Percentiles rank a stretch among this genome's conserved stretches.
These are phyloP conservation scores for Drosophila punjabiensis DNA, from an alignment of 1,140 invertebrate species.

Conservation along the genomic window DNA sequence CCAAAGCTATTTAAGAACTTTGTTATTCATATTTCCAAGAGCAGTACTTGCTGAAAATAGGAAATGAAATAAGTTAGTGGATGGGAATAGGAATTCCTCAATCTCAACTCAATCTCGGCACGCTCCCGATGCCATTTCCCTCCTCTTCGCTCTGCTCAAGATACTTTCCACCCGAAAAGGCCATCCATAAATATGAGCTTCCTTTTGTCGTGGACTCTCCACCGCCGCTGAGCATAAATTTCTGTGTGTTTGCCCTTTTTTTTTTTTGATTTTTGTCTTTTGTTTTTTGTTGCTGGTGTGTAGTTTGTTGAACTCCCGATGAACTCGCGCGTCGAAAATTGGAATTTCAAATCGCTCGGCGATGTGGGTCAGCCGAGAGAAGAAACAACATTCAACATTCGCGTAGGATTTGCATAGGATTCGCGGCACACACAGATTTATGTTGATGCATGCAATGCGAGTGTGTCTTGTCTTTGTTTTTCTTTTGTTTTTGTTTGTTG, in stretches of 20 bases:
- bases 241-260: slow-evolving; percentile 35
- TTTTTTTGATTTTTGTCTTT: neutral
- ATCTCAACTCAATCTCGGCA: neutral
- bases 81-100: slow-evolving; percentile 2
- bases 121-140: neutral
- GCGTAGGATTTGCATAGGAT: slow-evolving; percentile 40
- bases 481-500: too few relatives aligned
- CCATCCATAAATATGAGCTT: slow-evolving; percentile 47
- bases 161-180: slow-evolving; percentile 1
- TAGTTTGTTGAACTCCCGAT: slow-evolving; percentile 47
- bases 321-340: slow-evolving; percentile 35
- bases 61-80: neutral
- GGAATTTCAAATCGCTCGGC: slow-evolving; percentile 41
- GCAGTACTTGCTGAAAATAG: neutral
- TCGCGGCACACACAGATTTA: slow-evolving; percentile 30
- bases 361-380: slow-evolving; percentile 41
- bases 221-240: slow-evolving; percentile 37
- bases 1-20: neutral
- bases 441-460: slow-evolving; percentile 41
- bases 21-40: neutral
- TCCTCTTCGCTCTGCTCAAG: neutral
- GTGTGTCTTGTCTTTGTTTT: neutral
- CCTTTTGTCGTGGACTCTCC: slow-evolving; percentile 23
- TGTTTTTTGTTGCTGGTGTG: slow-evolving; percentile 10
- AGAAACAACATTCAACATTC: slow-evolving; percentile 28